Conservation (phyloP, 2,888 invertebrate species). For the Itoplectis maculator region DNA sequence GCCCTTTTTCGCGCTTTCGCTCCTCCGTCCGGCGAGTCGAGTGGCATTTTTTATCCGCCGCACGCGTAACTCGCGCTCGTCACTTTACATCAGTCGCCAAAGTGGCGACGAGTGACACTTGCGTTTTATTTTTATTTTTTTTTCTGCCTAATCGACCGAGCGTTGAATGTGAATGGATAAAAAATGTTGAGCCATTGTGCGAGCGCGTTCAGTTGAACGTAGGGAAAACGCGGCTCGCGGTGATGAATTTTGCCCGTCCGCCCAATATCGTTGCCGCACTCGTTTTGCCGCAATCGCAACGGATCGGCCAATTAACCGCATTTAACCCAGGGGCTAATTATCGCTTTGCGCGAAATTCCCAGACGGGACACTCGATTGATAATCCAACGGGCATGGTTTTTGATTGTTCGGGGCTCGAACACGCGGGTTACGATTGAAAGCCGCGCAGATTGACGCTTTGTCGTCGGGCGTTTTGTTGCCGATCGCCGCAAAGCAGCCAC, state of each 20-base stretch:
- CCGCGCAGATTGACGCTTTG: constrained; percentile 1
- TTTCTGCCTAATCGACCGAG: not conserved
- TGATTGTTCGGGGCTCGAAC: constrained; percentile 21
- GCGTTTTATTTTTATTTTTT: not conserved
- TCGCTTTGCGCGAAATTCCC: constrained; percentile 45
- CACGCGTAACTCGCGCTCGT: not conserved
- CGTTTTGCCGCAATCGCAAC: constrained; percentile 29
- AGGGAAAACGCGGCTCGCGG: not conserved
- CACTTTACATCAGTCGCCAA: constrained; percentile 7
- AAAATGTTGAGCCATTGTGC: constrained; percentile 4
- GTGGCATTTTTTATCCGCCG: constrained; percentile 31
- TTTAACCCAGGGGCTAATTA: constrained; percentile 40
- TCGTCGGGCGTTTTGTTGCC: not conserved
- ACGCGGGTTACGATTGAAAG: constrained; percentile 4
- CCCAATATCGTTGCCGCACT: not conserved
- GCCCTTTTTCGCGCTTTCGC: constrained; percentile 8
- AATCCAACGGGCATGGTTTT: constrained; percentile 40
- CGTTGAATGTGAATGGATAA: not conserved
- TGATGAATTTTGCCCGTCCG: constrained; percentile 14
- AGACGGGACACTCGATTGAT: constrained; percentile 41
- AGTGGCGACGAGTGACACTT: not conserved
- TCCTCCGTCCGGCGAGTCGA: constrained; percentile 32
- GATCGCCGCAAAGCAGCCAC: not conserved
- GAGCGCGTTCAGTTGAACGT: not conserved
- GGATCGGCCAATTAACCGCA: constrained; percentile 41